phyloP scores from a whole-genome alignment of 2,113 vertebrate genomes.

The Leptocoma aspasia region DNA sequence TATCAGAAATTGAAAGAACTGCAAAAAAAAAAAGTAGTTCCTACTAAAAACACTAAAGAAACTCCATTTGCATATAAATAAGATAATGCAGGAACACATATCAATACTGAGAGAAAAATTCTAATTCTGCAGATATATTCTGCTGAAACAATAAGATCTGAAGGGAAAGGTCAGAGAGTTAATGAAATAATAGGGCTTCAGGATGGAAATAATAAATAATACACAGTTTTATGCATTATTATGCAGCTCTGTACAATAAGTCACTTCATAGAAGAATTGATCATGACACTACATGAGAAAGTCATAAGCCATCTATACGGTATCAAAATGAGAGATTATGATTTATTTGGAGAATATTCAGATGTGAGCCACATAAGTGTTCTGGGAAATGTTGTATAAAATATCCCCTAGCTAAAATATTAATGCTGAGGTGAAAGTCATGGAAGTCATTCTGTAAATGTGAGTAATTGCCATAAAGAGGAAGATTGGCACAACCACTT shows the following conservation, averaged over 20 bases:
- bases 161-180: neutral
- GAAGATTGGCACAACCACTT: neutral
- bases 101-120: neutral
- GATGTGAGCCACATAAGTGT: neutral
- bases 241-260: neutral
- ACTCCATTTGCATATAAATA: neutral
- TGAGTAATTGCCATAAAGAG: neutral
- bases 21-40: neutral
- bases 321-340: neutral
- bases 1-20: neutral
- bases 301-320: neutral
- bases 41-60: neutral
- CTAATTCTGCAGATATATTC: neutral
- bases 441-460: neutral
- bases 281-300: neutral
- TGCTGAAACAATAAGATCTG: neutral
- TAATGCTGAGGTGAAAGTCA: neutral
- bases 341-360: conserved; percentile 10
- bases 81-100: neutral
- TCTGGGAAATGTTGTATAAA: conserved; percentile 25
- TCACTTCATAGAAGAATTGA: neutral
- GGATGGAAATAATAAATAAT: conserved; percentile 15
- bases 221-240: neutral
- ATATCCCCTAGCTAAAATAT: neutral
- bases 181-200: neutral